These are phyloP conservation scores for Noctua pronuba DNA, from an alignment of 2,888 invertebrate genomes.

Conservation along the genomic window DNA sequence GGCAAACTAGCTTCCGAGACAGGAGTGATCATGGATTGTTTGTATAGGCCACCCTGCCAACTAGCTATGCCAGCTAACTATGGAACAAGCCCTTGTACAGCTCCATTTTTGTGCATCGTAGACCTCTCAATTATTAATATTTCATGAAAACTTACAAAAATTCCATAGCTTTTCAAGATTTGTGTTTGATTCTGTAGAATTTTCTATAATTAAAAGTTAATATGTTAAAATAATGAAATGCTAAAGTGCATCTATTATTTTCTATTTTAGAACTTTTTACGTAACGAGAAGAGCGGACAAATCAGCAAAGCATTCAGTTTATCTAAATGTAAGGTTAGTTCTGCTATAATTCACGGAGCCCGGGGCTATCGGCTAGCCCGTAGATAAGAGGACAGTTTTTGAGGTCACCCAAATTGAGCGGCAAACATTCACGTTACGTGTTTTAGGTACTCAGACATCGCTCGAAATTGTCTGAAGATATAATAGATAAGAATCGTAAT, in stretches of 20 bases:
- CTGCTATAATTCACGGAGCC: slow-evolving; percentile 36
- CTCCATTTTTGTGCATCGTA: background rate
- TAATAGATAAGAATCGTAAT: background rate
- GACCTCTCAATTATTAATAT: background rate
- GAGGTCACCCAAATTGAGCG: slow-evolving; percentile 6
- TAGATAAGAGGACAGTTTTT: slow-evolving; percentile 45
- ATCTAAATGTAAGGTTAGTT: slow-evolving; percentile 35
- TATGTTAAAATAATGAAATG: background rate
- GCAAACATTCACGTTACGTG: slow-evolving; percentile 1
- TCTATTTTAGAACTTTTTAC: background rate
- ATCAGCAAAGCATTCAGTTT: slow-evolving; percentile 9
- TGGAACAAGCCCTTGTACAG: background rate
- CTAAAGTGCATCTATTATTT: background rate
- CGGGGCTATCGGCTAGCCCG: slow-evolving; percentile 26
- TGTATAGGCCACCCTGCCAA: background rate
- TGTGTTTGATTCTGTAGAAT: background rate
- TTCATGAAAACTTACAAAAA: background rate
- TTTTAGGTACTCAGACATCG: background rate
- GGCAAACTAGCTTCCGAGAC: background rate
- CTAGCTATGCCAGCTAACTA: background rate
- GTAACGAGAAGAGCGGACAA: background rate
- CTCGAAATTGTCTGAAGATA: background rate
- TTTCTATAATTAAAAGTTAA: background rate
- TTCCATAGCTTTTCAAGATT: background rate
- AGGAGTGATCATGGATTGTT: background rate